Evolutionary conservation across 2,797 vertebrate species (phyloP).

Genomic region (Eulemur coronatus): DNA sequence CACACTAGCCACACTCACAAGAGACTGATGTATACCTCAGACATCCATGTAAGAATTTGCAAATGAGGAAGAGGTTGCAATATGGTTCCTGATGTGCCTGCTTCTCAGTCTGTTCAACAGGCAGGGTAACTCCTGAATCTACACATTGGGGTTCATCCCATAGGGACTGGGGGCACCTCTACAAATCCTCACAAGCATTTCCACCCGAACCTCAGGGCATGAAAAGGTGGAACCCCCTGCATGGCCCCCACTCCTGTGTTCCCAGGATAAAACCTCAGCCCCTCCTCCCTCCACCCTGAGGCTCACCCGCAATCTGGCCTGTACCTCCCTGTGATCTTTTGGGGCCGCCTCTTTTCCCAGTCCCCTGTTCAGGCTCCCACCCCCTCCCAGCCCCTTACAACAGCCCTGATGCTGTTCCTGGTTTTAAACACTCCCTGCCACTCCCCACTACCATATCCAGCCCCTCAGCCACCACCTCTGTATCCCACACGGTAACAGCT

Average conservation of each 20-base stretch:
- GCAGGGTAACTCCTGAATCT: neutral
- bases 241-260: neutral
- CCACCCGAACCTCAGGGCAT: neutral
- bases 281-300: neutral
- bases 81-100: neutral
- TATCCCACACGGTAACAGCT: fast-evolving
- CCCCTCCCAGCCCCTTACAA: neutral
- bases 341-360: neutral
- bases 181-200: fast-evolving
- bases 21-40: neutral
- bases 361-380: neutral
- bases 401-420: neutral
- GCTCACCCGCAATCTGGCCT: neutral
- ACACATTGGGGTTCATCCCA: fast-evolving
- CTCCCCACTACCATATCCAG: too few relatives aligned
- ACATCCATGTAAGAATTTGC: neutral
- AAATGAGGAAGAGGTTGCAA: too few relatives aligned
- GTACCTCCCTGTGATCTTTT: neutral
- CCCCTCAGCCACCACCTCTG: fast-evolving
- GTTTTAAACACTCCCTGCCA: neutral
- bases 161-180: neutral
- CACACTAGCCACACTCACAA: neutral
- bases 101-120: neutral
- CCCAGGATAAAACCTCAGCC: neutral
- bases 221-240: neutral